A percentile compares a stretch with the other conserved stretches of the same genome.
Evolutionary conservation across 2,888 invertebrate species (phyloP).

Genomic region (Mythimna ferrago): DNA sequence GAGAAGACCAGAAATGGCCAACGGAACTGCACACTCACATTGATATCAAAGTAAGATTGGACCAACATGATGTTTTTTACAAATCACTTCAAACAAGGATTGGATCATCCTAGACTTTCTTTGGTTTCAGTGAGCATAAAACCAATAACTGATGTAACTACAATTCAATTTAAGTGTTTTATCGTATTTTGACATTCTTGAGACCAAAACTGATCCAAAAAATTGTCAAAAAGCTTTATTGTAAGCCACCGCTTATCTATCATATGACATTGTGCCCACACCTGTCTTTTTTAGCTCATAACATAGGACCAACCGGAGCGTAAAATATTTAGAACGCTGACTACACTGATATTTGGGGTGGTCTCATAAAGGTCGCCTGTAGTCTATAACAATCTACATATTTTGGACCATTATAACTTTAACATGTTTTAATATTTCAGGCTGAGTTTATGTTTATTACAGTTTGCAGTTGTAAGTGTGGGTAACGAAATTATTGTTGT

Average conservation of each 20-base stretch:
- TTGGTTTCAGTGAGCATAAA: no score
- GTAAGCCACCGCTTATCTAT: background rate
- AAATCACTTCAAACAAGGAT: no score
- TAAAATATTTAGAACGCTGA: slow-evolving; percentile 34
- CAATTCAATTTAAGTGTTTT: no score
- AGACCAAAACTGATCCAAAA: background rate
- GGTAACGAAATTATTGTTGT: background rate
- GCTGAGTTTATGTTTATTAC: background rate
- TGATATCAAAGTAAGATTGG: no score
- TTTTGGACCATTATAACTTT: slow-evolving; percentile 17
- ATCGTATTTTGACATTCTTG: background rate
- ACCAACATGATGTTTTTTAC: no score
- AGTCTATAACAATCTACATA: slow-evolving; percentile 11
- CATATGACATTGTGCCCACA: background rate
- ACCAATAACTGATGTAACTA: no score
- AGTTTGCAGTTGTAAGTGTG: background rate
- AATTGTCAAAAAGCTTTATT: no score
- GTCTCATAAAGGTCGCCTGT: slow-evolving; percentile 40
- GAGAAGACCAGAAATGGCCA: no score
- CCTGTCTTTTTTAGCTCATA: slow-evolving; percentile 25
- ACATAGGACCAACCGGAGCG: slow-evolving; percentile 19
- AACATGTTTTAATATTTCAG: slow-evolving; percentile 15
- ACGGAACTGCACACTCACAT: no score
- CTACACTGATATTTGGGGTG: slow-evolving; percentile 26
- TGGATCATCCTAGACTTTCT: no score